phyloP scores from a whole-genome alignment of 2,888 invertebrate species.

The Eristalis pertinax region DNA sequence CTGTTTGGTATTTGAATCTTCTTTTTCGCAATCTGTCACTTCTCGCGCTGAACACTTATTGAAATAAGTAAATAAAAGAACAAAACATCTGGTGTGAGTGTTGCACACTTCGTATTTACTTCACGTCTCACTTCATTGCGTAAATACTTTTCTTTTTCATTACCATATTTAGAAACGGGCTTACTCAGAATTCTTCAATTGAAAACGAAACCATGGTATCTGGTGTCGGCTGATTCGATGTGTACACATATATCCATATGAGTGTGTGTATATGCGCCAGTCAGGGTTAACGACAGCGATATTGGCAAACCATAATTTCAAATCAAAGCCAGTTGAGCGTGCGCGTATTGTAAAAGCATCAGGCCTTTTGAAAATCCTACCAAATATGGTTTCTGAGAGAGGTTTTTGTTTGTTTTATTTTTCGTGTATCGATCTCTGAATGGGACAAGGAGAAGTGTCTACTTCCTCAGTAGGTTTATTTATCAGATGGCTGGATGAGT shows the following conservation, averaged over 20 bases:
- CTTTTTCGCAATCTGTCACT: not conserved
- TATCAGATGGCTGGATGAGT: slow-evolving; percentile 6
- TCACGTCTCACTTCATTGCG: slow-evolving; percentile 40
- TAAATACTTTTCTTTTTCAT: slow-evolving; percentile 60
- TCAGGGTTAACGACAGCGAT: slow-evolving; percentile 59
- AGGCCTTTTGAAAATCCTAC: slow-evolving; percentile 38
- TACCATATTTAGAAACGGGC: slow-evolving; percentile 46
- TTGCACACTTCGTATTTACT: slow-evolving; percentile 44
- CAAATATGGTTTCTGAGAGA: slow-evolving; percentile 32
- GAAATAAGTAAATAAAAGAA: not conserved
- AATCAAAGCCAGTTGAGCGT: slow-evolving; percentile 45
- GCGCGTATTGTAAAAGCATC: slow-evolving; percentile 13
- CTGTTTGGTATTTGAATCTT: slow-evolving; percentile 11
- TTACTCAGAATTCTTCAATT: slow-evolving; percentile 43
- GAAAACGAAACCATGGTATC: slow-evolving; percentile 55
- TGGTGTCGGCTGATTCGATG: slow-evolving; percentile 25
- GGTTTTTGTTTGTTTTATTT: not conserved
- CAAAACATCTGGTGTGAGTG: slow-evolving; percentile 43
- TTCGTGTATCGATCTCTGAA: not conserved
- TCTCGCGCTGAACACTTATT: slow-evolving; percentile 1
- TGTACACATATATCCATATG: not conserved
- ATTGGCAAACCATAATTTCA: slow-evolving; percentile 47
- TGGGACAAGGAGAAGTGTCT: slow-evolving; percentile 21
- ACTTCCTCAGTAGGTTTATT: slow-evolving; percentile 32
- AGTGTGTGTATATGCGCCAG: slow-evolving; percentile 5